Conservation (phyloP, 2,113 vertebrate species). For the Stegastes partitus region DNA sequence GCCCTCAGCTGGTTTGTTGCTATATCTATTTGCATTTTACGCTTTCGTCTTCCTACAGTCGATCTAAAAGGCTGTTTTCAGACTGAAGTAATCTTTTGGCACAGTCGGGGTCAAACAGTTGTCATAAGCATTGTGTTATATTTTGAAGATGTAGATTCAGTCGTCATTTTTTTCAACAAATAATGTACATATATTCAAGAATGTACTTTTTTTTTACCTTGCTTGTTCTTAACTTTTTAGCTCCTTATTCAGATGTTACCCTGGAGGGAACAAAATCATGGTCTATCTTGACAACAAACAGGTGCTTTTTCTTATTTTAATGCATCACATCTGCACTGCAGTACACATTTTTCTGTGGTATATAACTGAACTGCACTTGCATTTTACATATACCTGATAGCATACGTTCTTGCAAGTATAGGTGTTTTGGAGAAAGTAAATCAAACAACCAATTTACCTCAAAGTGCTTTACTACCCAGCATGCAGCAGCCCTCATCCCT, state of each 20-base stretch:
- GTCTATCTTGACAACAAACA: neutral
- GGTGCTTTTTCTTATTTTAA: neutral
- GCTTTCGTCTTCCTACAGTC: conserved; percentile 10
- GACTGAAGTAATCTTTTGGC: conserved; percentile 31
- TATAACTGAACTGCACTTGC: neutral
- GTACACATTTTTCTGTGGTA: neutral
- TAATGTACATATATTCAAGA: neutral
- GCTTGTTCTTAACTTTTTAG: neutral
- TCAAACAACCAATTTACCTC: too few relatives aligned
- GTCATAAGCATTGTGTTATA: conserved; percentile 17
- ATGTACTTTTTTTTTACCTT: neutral
- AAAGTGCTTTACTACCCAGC: too few relatives aligned
- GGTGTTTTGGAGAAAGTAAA: too few relatives aligned
- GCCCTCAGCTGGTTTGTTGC: conserved; percentile 4
- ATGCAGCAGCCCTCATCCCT: too few relatives aligned
- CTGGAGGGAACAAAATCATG: too few relatives aligned
- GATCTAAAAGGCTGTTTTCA: conserved; percentile 26
- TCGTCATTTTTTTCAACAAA: neutral
- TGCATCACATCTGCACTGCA: neutral
- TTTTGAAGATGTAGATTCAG: neutral
- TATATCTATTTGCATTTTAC: conserved; percentile 38
- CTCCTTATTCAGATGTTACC: too few relatives aligned
- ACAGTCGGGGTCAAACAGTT: conserved; percentile 32
- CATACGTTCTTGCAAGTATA: too few relatives aligned
- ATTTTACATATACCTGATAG: too few relatives aligned